A percentile compares a stretch with the other conserved stretches of the same genome.
Conservation (phyloP, 2,113 vertebrate genomes). For the Xenopus laevis region DNA sequence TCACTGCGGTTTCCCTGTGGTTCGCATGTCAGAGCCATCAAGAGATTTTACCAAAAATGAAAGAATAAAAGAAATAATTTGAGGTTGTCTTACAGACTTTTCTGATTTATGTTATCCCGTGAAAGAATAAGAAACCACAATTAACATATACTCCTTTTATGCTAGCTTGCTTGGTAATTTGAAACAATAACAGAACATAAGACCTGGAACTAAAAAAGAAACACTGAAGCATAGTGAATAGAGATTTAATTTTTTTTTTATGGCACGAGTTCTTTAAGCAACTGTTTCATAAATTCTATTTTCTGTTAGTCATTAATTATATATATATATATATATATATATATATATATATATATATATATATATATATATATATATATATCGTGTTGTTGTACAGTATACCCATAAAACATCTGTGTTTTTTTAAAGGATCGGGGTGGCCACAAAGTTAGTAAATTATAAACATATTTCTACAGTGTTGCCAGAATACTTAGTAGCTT, state of each 20-base stretch:
- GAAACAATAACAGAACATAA: constrained; percentile 41
- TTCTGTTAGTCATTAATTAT: too few species aligned
- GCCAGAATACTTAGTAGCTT: too few species aligned
- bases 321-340: too few species aligned
- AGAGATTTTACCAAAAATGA: constrained; percentile 19
- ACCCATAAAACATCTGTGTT: too few species aligned
- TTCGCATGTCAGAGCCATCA: constrained; percentile 37
- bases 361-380: too few species aligned
- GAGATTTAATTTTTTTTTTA: neutral
- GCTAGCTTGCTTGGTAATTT: constrained; percentile 39
- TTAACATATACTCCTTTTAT: constrained; percentile 34
- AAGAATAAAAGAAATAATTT: constrained; percentile 29
- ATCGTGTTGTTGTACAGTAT: too few species aligned
- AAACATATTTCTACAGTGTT: too few species aligned
- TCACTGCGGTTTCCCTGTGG: constrained; percentile 32
- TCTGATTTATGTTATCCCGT: constrained; percentile 43
- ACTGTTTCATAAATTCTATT: too few species aligned
- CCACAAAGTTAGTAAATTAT: too few species aligned
- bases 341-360: too few species aligned
- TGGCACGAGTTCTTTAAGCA: too few species aligned
- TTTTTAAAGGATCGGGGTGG: too few species aligned
- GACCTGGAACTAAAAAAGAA: constrained; percentile 19
- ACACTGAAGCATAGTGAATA: constrained; percentile 5
- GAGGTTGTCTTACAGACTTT: constrained; percentile 26
- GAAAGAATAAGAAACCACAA: constrained; percentile 43